Base-by-base conservation (phyloP, 35 echinoderm and acorn worm genomes). In the Eucidaris tribuloides region DNA sequence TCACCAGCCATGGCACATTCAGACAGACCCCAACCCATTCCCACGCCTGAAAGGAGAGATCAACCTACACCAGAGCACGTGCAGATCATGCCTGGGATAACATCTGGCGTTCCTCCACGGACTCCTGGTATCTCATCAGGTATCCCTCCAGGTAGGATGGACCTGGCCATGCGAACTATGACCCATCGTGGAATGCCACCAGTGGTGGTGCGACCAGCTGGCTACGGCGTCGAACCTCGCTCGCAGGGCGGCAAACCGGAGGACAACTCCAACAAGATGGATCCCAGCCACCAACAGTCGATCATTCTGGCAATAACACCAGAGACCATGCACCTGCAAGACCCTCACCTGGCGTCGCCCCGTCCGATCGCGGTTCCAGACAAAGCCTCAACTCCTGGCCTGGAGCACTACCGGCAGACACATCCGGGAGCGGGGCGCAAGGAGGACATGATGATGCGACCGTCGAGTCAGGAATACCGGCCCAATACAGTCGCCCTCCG, bases 51-150 rank as follows among this genome's bases (percentile, higher is more conserved):
- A 11, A 76, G 65, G 43, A 45, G 48, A 25, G 82, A 85, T 25
- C 50, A 62, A 77, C 30, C 38, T 18, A 89, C 81, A 82, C 87
- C 78, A n/a, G 79, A 65, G 24, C 79, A 83, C 36, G 55, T 83
- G 24, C 85, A 88, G 72, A 89, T 71, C 38, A 71, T 89, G 44
- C 76, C 87, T 32, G 85, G 85, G 3, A 88, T 88, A 2, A 83
- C 70, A 82, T 79, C 88, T 9, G 87, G 82, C 42, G 81, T 85
- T 56, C 80, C 82, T 35, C 87, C 70, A 40, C 30, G 86, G 45
- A 76, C 81, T 23, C 88, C 92, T 41, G 92, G 92, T 32, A 94
- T 94, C 82, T 90, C 92, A 24, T 85, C 92, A 40, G 92, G 92
- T 20, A 89, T 94, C 46, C 92, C 92, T 41, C 91, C 82, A 5